These are phyloP conservation scores for Euwallacea fornicatus DNA, from an alignment of 1,140 invertebrate species.

Conservation along the genomic window DNA sequence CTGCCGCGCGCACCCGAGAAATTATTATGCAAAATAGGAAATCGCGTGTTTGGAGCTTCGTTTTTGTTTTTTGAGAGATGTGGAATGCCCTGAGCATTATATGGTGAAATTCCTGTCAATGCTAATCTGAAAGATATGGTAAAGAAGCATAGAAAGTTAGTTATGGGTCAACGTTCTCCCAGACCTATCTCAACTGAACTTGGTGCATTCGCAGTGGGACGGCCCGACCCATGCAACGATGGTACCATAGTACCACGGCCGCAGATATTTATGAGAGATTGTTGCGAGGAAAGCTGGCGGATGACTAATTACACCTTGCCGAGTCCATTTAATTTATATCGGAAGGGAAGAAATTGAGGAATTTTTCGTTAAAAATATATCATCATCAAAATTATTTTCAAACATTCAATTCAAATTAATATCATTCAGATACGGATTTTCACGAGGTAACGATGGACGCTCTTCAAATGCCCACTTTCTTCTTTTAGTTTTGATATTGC, in stretches of 20 bases:
- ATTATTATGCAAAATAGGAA: not conserved
- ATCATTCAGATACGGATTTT: conserved; percentile 15
- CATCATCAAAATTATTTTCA: too few relatives aligned
- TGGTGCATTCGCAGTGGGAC: conserved; percentile 29
- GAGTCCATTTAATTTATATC: too few relatives aligned
- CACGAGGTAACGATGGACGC: conserved; percentile 18
- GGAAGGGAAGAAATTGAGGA: too few relatives aligned
- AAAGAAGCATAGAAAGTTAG: conserved; percentile 26
- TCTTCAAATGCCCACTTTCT: conserved; percentile 26
- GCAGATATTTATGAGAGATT: conserved; percentile 27
- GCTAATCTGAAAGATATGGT: too few relatives aligned
- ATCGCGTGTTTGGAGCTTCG: too few relatives aligned
- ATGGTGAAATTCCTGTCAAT: too few relatives aligned
- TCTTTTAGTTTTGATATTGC: not conserved
- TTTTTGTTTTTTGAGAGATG: too few relatives aligned
- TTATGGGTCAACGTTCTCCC: conserved; percentile 36
- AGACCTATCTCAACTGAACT: conserved; percentile 35
- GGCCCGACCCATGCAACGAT: conserved; percentile 32
- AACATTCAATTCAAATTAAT: too few relatives aligned
- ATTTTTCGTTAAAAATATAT: too few relatives aligned
- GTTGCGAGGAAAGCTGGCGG: conserved; percentile 9
- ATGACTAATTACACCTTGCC: conserved; percentile 4
- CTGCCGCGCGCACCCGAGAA: conserved; percentile 1
- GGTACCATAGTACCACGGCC: conserved; percentile 18
- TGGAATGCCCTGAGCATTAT: too few relatives aligned